Evolutionary conservation across 2,797 vertebrate species (phyloP), one percentile per base, ranked within the genome.

Genomic region (Gymnoscopelus microlampas): DNA sequence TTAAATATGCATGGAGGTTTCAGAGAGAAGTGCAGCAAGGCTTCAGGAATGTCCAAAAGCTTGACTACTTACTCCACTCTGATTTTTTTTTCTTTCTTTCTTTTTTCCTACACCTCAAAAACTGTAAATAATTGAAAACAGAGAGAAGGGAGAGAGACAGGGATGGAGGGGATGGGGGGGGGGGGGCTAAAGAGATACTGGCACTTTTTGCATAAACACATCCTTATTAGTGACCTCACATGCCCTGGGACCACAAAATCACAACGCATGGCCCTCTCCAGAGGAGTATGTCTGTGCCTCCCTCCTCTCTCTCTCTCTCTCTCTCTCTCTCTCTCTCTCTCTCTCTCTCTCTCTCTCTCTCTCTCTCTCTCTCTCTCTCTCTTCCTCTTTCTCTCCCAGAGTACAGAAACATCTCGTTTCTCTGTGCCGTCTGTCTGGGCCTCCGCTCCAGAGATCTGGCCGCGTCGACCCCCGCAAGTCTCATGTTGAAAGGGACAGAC

Each of bases 1-100:
- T 94, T 91, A 94, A 93, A 93, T 92, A 93, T 94, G 92, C 88
- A 93, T 94, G 91, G 39, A 92, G 87, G 88, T 93, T 93, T 93
- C 91, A 88, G 89, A 92, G 84, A 83, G 85, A 91, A 94, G 92
- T 92, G 90, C 89, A 82, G 91, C 88, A 79, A 74, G 81, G 82
- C 86, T 88, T 93, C 81, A 84, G 80, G 84, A 91, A 91, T 89
- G 86, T 91, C 90, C 91, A 90, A 92, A 93, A 92, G 88, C 92
- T 89, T 88, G 81, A 88, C 91, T 91, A 91, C 87, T 92, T 92
- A 90, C 91, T 90, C 89, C 89, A 88, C 85, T 78, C 47, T 50
- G 54, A 68, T 47, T 44, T 68, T 66, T 51, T 2, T 53, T 53
- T 53, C 15, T 53, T 10, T 7, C 10, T 8, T 9, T 66, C 61